Evolutionary conservation across 1,140 invertebrate species (phyloP), one percentile per base, ranked within the genome.

Genomic region (Pygmarrhopalites habei): DNA sequence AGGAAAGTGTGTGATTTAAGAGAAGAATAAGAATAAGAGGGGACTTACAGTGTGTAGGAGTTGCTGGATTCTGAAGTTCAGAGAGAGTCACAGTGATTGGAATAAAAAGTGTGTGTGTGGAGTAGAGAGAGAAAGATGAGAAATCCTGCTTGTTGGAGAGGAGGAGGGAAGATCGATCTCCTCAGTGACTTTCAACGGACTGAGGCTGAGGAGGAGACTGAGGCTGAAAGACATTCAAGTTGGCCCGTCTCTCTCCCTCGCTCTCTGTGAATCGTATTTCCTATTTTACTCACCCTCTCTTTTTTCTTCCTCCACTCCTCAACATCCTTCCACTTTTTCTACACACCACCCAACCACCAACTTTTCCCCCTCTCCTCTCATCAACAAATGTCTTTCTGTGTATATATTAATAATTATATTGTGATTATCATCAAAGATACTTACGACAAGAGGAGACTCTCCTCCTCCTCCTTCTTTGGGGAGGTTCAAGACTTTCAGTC

Each of bases 151-250:
- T 10, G n/a, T 41, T 10, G 10, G 17, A 47, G 23, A 47, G 44
- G 19, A n/a, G 49, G 23, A 52, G 49, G 49, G 28, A 30, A 52
- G 49, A 29, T 10, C 49, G 49, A 52, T 52, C 49, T 52, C 25
- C 49, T 52, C 21, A 30, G 19, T 14, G 49, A 28, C 49, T 52
- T 7, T 17, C 25, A 52, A 52, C 49, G 26, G 49, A 52, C 49
- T 52, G 49, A 52, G 49, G 49, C 12, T 14, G 49, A 52, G 5
- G 3, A 7, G 15, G 7, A 52, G 23, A 5, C 4, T 52, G 49
- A 7, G 28, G 49, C 49, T 52, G 49, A 25, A 52, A 28, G 23
- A 30, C n/a, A 52, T 52, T 52, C 4, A 5, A 19, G n/a, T n/a
- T n/a, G n/a, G n/a, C n/a, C n/a, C n/a, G n/a, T 10, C 10, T 12